Percentiles rank a stretch among this genome's conserved stretches.
Evolutionary conservation across 1,140 invertebrate genomes (phyloP).

Genomic region (Seison nebaliae): DNA sequence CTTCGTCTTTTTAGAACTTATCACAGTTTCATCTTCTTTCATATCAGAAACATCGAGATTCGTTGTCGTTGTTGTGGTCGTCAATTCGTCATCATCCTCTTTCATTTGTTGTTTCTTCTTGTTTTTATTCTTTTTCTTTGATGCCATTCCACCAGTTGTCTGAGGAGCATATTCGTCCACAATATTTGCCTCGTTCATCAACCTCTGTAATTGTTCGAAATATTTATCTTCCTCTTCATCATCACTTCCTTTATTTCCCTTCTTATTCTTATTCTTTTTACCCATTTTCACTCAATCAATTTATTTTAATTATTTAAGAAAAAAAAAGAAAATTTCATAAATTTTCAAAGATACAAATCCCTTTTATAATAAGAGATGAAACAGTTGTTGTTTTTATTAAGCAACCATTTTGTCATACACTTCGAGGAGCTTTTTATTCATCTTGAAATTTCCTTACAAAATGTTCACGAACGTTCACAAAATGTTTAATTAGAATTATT

Average conservation of each 20-base stretch:
- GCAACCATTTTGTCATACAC: too few relatives aligned
- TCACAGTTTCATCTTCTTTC: neutral
- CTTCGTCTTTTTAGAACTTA: neutral
- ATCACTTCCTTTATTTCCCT: neutral
- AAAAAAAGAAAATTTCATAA: too few relatives aligned
- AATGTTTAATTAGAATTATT: too few relatives aligned
- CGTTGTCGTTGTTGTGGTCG: neutral
- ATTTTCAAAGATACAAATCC: too few relatives aligned
- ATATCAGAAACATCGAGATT: too few relatives aligned
- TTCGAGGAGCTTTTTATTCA: too few relatives aligned
- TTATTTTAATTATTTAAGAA: too few relatives aligned
- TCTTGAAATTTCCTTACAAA: too few relatives aligned
- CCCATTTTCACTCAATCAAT: neutral
- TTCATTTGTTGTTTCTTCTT: neutral
- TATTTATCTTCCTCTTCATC: neutral
- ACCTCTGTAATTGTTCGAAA: neutral
- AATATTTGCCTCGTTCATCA: neutral
- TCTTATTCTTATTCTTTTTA: neutral
- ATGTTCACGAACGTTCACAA: too few relatives aligned
- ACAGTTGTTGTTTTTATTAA: too few relatives aligned
- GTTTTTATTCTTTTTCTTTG: neutral
- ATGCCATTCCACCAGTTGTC: neutral
- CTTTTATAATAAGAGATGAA: too few relatives aligned
- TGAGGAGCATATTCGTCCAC: neutral
- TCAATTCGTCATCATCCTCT: neutral